Evolutionary conservation across 2,888 invertebrate genomes (phyloP), one percentile per base, ranked within the genome.

Genomic region (Amblyjoppa fuscipennis): DNA sequence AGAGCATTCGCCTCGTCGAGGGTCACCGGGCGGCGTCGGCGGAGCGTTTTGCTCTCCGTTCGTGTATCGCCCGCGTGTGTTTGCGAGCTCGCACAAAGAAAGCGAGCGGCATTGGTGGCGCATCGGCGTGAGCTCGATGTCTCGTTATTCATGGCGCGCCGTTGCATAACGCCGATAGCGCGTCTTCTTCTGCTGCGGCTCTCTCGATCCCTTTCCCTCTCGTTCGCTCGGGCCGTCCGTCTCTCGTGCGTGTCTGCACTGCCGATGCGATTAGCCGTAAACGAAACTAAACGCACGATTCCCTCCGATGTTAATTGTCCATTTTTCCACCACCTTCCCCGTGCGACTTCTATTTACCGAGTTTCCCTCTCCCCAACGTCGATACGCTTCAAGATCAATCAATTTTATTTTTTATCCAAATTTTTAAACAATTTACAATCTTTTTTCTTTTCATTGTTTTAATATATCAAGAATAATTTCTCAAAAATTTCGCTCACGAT

Each of bases 131-230:
- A 73, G 76, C 66, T 71, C 75, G 83, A 73, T 75, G 80, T 86
- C 85, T 89, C 86, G 87, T 88, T 88, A 88, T 89, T 88, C 89
- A 81, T 71, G 84, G 83, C 84, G 86, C 82, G 83, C 76, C 90
- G 88, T 92, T 91, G 91, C 92, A 90, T 92, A 91, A 91, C 90
- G 87, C 87, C 78, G 83, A 76, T 83, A 85, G 83, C 78, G 68
- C 88, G 83, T 85, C 88, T 71, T 74, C 82, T 87, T 87, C 85
- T 75, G 9, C 71, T 20, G 45, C 66, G 16, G 38, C 61, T 69
- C 69, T 49, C 16, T 31, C 20, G 31, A 41, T 51, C 51, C 71
- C 81, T 79, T 51, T 69, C 61, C 49, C 38, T 66, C 31, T 61
- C 64, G 13, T 49, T 20, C 25, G 20, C 49, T 13, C 64, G 34